Conservation (phyloP, 2,113 vertebrate species). For the Ailuropoda melanoleuca region DNA sequence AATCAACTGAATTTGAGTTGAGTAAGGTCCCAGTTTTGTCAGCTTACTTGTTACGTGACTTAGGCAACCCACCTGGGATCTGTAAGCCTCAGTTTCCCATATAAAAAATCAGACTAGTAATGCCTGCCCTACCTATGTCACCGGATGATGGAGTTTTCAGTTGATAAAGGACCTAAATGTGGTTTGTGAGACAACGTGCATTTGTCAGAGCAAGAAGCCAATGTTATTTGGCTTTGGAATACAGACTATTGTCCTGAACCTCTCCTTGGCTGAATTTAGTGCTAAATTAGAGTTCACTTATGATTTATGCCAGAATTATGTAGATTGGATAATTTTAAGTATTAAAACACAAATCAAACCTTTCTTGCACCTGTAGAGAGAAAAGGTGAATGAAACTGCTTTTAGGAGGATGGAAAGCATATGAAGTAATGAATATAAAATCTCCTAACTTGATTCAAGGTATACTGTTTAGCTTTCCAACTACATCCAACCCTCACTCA, state of each 20-base stretch:
- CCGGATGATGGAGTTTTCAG: not conserved
- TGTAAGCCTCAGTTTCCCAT: not conserved
- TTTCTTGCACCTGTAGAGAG: not conserved
- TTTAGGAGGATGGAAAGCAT: not conserved
- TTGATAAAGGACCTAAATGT: not conserved
- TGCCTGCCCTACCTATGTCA: not conserved
- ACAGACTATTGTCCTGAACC: not conserved
- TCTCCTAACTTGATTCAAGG: not conserved
- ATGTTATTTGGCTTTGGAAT: not conserved
- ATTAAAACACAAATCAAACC: not conserved
- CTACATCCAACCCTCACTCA: not conserved
- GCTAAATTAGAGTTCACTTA: constrained; percentile 10
- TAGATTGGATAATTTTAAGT: not conserved
- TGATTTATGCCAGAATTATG: not conserved
- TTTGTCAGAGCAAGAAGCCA: not conserved
- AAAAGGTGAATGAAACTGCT: not conserved
- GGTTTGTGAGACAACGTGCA: not conserved
- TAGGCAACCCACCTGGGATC: not conserved
- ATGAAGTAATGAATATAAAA: not conserved
- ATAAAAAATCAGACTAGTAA: not conserved
- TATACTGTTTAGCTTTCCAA: not conserved
- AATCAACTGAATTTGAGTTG: constrained; percentile 5
- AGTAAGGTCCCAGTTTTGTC: not conserved
- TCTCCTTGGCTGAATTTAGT: not conserved
- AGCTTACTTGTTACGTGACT: not conserved